These are phyloP conservation scores for Ditula angustiorana DNA, from an alignment of 2,888 invertebrate species.

Conservation along the genomic window DNA sequence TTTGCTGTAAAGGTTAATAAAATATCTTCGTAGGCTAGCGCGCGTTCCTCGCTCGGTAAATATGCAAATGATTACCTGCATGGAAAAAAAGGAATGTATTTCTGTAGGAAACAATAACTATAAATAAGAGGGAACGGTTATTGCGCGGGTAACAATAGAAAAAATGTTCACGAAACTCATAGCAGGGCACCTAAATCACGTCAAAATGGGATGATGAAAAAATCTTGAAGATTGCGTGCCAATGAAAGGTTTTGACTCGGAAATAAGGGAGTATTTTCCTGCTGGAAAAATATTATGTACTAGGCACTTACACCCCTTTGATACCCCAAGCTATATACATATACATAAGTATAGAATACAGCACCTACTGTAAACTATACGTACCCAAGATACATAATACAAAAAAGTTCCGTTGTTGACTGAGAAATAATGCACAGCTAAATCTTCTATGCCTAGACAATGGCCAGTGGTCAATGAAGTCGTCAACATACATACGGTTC, in stretches of 20 bases:
- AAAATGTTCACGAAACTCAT: conserved; percentile 36
- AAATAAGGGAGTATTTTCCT: not conserved
- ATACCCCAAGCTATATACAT: no score
- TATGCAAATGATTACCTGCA: conserved; percentile 39
- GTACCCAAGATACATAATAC: no score
- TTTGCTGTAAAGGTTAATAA: conserved; percentile 8
- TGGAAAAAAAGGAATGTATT: conserved; percentile 34
- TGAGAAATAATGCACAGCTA: no score
- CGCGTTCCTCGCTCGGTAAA: conserved; percentile 19
- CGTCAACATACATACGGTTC: no score
- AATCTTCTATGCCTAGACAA: no score
- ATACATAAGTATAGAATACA: no score
- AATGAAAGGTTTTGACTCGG: conserved; percentile 6
- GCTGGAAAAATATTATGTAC: not conserved
- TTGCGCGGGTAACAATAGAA: conserved; percentile 32
- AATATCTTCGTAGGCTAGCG: conserved; percentile 17
- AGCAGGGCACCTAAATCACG: conserved; percentile 23
- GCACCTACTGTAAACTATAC: no score
- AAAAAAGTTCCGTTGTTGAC: no score
- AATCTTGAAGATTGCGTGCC: conserved; percentile 24
- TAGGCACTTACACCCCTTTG: no score
- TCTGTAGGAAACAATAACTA: conserved; percentile 38
- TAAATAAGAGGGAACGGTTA: conserved; percentile 37
- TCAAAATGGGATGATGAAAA: conserved; percentile 26
- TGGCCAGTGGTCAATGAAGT: no score